A percentile compares a stretch with the other conserved stretches of the same genome.
phyloP scores from a whole-genome alignment of 2,113 vertebrate species.

The Heteronetta atricapilla region DNA sequence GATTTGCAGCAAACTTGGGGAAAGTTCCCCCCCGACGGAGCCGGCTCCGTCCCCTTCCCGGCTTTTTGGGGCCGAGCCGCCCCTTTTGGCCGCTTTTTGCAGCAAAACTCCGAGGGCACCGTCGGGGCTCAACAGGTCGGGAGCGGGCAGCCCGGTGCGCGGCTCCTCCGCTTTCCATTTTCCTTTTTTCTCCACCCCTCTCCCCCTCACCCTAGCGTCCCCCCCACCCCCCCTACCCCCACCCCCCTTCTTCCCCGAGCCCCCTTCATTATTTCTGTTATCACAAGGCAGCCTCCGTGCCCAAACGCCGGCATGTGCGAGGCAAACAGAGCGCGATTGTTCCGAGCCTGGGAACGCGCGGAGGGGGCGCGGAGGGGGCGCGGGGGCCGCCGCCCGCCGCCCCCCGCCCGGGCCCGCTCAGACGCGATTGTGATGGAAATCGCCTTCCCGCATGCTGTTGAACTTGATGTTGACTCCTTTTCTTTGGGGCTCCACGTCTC shows the following conservation, averaged over 20 bases:
- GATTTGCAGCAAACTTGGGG: neutral
- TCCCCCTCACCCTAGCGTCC: neutral
- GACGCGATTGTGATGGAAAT: conserved; percentile 91
- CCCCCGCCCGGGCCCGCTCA: conserved; percentile 84
- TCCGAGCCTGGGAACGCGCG: conserved; percentile 88
- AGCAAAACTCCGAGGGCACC: neutral
- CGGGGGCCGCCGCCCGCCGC: conserved; percentile 81
- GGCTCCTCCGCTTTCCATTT: neutral
- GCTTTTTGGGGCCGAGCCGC: neutral
- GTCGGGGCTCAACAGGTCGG: conserved; percentile 5
- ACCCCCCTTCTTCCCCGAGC: neutral
- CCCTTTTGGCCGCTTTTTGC: neutral
- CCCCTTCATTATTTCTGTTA: conserved; percentile 49
- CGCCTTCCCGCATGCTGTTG: conserved; percentile 84
- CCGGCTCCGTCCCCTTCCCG: neutral
- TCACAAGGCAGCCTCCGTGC: conserved; percentile 77
- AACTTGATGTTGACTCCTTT: conserved; percentile 94
- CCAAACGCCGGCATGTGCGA: conserved; percentile 76
- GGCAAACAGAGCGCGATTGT: conserved; percentile 90
- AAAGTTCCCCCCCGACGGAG: neutral
- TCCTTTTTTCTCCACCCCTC: neutral
- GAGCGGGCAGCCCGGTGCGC: neutral
- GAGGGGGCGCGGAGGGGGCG: conserved; percentile 80
- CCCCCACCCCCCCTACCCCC: neutral
- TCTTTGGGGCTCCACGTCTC: conserved; percentile 68